phyloP scores from a whole-genome alignment of 2,113 vertebrate genomes.

The Phalacrocorax carbo region DNA sequence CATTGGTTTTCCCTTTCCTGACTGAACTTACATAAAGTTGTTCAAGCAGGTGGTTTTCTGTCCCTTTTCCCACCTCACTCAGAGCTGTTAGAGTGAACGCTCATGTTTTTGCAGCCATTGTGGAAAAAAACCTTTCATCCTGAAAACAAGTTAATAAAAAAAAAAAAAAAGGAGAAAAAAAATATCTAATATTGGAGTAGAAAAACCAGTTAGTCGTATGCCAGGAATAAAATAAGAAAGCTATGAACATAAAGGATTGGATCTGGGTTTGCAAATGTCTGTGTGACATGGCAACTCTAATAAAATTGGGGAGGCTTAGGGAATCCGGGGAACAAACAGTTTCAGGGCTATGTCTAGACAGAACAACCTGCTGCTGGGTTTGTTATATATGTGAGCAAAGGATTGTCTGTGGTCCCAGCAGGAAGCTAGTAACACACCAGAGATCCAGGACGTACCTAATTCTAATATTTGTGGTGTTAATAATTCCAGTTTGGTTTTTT shows the following conservation, averaged over 20 bases:
- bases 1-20: constrained; percentile 20
- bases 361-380: background rate
- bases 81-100: background rate
- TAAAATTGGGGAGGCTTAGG: background rate
- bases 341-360: background rate
- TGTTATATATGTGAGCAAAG: background rate
- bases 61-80: background rate
- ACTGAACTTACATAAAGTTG: background rate
- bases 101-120: constrained; percentile 24
- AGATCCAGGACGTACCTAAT: background rate
- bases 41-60: constrained; percentile 38
- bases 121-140: background rate
- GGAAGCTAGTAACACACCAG: background rate
- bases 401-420: background rate
- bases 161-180: background rate
- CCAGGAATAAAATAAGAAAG: background rate
- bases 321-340: accelerated
- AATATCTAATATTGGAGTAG: background rate
- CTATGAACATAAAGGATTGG: background rate
- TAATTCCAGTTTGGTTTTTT: background rate
- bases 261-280: constrained; percentile 9
- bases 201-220: constrained; percentile 6
- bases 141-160: background rate
- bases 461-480: background rate
- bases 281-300: background rate